phyloP scores from a whole-genome alignment of 30 jellyfish, hydroid and myxozoan species.

The Sanderia malayensis region DNA sequence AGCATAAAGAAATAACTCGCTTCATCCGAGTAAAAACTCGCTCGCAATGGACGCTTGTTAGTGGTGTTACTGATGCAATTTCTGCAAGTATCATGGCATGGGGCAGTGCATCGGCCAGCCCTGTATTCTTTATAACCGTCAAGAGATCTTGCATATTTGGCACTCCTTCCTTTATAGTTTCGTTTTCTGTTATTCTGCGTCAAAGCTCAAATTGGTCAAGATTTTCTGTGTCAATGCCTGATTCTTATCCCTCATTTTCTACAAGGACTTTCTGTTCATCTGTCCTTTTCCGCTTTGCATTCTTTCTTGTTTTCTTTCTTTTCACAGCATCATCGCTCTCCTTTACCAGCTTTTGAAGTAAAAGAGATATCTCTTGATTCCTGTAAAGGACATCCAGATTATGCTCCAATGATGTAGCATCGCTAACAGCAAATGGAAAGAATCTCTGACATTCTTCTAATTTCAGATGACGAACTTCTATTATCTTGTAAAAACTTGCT shows the following conservation, averaged over 20 bases:
- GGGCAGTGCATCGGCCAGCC: constrained; percentile 27
- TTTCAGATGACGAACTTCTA: not conserved
- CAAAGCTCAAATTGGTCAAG: not conserved
- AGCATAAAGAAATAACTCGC: too few species aligned
- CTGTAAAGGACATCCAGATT: constrained; percentile 12
- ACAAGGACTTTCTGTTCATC: not conserved
- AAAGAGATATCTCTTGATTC: constrained; percentile 13
- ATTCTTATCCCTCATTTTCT: not conserved
- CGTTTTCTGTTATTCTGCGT: not conserved
- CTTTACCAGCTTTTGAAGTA: not conserved
- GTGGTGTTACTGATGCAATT: constrained; percentile 19
- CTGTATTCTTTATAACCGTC: constrained; percentile 19
- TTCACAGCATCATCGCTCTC: constrained; percentile 3
- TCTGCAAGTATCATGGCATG: constrained; percentile 23
- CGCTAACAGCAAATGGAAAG: constrained; percentile 37
- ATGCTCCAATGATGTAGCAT: constrained; percentile 14
- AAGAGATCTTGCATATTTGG: constrained; percentile 31
- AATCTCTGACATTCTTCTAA: constrained; percentile 1
- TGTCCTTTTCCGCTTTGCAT: not conserved
- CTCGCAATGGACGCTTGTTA: constrained; percentile 44
- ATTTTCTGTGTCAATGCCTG: not conserved
- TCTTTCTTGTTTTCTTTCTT: not conserved
- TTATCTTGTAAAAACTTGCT: constrained; percentile 2
- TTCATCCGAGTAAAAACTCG: constrained; percentile 18
- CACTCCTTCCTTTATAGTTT: not conserved